These are phyloP conservation scores for Melitaea cinxia DNA, from an alignment of 1,140 invertebrate genomes.

Conservation along the genomic window DNA sequence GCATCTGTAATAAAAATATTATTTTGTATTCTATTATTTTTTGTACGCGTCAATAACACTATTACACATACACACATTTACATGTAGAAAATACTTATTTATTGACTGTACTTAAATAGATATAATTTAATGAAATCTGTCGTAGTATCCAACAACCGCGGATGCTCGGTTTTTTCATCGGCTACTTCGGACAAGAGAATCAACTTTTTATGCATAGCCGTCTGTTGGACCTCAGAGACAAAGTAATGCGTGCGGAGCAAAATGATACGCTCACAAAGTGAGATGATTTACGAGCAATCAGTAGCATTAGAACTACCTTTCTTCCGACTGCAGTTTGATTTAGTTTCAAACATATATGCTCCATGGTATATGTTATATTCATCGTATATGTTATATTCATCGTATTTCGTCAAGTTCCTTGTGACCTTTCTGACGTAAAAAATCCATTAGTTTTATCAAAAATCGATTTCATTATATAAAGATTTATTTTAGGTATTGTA, in stretches of 20 bases:
- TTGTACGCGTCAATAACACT: no score
- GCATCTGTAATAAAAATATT: no score
- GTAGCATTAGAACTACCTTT: not conserved
- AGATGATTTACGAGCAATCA: constrained; percentile 37
- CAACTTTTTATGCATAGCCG: constrained; percentile 47
- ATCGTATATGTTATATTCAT: no score
- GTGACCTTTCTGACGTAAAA: not conserved
- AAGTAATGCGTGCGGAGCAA: constrained; percentile 34
- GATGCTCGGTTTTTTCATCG: constrained; percentile 80
- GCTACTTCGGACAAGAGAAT: constrained; percentile 71
- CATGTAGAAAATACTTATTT: no score
- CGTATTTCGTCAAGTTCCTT: not conserved
- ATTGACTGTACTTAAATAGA: not conserved
- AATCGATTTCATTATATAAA: not conserved
- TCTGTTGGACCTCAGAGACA: constrained; percentile 44
- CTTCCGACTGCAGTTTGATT: no score
- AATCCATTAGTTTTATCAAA: not conserved
- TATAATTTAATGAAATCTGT: constrained; percentile 27
- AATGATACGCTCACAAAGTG: constrained; percentile 51
- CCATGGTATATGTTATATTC: no score
- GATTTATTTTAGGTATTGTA: not conserved
- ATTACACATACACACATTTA: no score
- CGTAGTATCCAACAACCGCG: constrained; percentile 76
- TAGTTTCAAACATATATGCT: no score
- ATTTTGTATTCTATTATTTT: no score